A percentile compares a stretch with the other conserved stretches of the same genome.
phyloP scores from a whole-genome alignment of 1,140 invertebrate species.

The Elymnias hypermnestra region DNA sequence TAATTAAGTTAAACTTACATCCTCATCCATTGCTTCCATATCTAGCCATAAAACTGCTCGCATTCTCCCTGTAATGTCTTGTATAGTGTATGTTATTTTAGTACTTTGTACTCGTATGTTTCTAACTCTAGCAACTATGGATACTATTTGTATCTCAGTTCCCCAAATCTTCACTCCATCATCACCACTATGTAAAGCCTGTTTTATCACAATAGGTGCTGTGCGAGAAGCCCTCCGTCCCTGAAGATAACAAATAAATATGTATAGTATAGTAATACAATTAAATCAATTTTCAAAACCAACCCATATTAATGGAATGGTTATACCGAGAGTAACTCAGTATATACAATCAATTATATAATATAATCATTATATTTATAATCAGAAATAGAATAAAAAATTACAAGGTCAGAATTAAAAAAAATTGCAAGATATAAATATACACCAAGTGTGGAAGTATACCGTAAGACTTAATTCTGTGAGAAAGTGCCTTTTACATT shows the following conservation, averaged over 20 bases:
- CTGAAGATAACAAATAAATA: constrained; percentile 33
- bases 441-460: too few species aligned
- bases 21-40: constrained; percentile 72
- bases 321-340: too few species aligned
- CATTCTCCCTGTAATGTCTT: constrained; percentile 80
- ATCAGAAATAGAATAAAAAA: too few species aligned
- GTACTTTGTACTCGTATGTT: constrained; percentile 78
- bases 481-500: too few species aligned
- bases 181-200: constrained; percentile 74
- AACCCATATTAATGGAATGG: too few species aligned
- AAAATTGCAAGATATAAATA: too few species aligned
- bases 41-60: constrained; percentile 76
- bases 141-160: constrained; percentile 74
- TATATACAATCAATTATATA: too few species aligned
- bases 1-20: too few species aligned
- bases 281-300: not conserved
- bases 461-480: too few species aligned
- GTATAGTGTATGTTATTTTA: constrained; percentile 79
- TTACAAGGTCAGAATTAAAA: too few species aligned
- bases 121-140: constrained; percentile 77
- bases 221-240: constrained; percentile 62
- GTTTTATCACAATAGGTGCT: constrained; percentile 78
- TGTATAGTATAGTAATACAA: not conserved
- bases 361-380: too few species aligned
- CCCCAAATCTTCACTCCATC: constrained; percentile 78